phyloP scores from a whole-genome alignment of 2,888 invertebrate genomes.

The Archaeoteleia sp. region DNA sequence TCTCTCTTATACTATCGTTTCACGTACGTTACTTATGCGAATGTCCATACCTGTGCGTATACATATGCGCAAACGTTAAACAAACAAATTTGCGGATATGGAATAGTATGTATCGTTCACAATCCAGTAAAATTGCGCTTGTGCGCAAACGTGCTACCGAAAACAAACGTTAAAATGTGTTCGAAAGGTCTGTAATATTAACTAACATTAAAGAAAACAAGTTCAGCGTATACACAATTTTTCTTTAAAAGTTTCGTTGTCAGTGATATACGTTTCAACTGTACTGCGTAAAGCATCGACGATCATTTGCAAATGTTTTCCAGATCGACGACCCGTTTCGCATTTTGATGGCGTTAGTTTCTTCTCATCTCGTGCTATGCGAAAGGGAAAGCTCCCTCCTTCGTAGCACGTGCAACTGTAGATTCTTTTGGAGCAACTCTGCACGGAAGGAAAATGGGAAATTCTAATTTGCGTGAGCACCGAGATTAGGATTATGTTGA shows the following conservation, averaged over 20 bases:
- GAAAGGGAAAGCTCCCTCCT: conserved; percentile 48
- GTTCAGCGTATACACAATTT: conserved; percentile 7
- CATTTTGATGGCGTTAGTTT: conserved; percentile 45
- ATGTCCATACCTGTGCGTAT: conserved; percentile 23
- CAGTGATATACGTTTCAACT: conserved; percentile 46
- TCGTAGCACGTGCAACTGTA: conserved; percentile 28
- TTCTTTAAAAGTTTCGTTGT: conserved; percentile 27
- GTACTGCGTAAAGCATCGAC: conserved; percentile 42
- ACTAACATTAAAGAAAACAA: too few relatives aligned
- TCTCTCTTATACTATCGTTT: conserved; percentile 36
- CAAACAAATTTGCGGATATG: conserved; percentile 5
- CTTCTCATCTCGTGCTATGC: conserved; percentile 26
- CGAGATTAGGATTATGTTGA: conserved; percentile 14
- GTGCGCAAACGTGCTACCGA: too few relatives aligned
- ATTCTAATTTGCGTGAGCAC: conserved; percentile 16
- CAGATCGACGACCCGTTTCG: conserved; percentile 46
- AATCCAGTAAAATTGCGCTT: too few relatives aligned
- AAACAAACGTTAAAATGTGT: too few relatives aligned
- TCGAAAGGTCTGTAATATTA: too few relatives aligned
- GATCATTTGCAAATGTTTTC: conserved; percentile 54
- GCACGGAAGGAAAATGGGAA: conserved; percentile 17
- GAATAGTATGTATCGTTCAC: neutral
- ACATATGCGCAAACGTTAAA: conserved; percentile 11
- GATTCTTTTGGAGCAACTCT: conserved; percentile 15
- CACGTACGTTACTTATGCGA: conserved; percentile 35